These are phyloP conservation scores for Gavia stellata DNA, from an alignment of 2,113 vertebrate species.

Conservation along the genomic window DNA sequence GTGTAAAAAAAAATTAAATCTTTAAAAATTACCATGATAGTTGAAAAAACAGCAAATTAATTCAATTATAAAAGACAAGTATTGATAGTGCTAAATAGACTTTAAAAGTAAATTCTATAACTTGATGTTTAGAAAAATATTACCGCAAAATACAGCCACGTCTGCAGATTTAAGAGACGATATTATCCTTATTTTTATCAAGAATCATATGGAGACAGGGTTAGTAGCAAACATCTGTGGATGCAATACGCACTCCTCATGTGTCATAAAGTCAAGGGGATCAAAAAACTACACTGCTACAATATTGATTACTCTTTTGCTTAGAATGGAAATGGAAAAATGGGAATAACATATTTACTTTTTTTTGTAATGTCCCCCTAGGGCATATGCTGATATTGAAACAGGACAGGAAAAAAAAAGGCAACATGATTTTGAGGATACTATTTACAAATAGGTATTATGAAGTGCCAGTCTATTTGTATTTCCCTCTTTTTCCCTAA, in stretches of 20 bases:
- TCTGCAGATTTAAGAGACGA: background rate
- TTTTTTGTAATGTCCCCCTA: background rate
- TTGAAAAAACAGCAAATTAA: background rate
- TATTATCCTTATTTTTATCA: constrained; percentile 32
- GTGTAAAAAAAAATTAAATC: background rate
- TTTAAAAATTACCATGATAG: background rate
- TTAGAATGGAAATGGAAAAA: background rate
- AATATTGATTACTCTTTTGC: background rate
- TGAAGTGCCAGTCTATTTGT: background rate
- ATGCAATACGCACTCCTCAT: background rate
- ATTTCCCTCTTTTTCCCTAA: background rate
- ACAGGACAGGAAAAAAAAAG: background rate
- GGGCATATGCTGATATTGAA: background rate
- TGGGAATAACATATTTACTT: background rate
- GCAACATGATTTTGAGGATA: background rate
- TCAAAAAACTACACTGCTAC: background rate
- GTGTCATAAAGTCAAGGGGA: background rate
- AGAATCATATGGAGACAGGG: background rate
- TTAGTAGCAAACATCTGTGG: background rate
- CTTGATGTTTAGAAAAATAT: background rate
- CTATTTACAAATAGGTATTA: background rate
- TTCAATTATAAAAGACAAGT: background rate
- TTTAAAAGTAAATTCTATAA: background rate
- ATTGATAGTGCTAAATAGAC: background rate
- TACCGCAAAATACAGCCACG: background rate